Conservation (phyloP, 2,888 invertebrate genomes). For the Orthosia incerta region DNA sequence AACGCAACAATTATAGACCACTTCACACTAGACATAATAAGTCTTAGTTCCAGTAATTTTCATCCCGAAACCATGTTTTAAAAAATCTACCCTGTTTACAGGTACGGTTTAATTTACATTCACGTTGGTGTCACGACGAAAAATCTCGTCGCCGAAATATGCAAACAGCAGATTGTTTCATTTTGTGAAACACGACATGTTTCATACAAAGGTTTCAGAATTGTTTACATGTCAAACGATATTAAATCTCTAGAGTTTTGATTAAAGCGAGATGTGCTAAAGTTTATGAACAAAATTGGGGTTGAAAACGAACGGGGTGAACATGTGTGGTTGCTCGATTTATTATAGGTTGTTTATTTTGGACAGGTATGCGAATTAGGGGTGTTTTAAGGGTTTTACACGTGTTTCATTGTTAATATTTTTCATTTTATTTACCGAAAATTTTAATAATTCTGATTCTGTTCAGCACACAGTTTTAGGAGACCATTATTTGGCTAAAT, state of each 20-base stretch:
- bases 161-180: constrained; percentile 55
- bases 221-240: constrained; percentile 49
- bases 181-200: constrained; percentile 35
- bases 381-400: background rate
- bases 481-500: too few relatives aligned
- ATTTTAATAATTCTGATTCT: background rate
- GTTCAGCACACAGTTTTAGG: background rate
- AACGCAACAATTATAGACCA: background rate
- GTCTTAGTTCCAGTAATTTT: background rate
- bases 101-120: constrained; percentile 43
- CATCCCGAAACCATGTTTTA: background rate
- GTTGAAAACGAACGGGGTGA: constrained; percentile 21
- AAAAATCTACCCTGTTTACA: background rate
- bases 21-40: background rate
- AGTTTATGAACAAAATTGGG: constrained; percentile 20
- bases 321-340: constrained; percentile 16
- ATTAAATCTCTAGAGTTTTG: constrained; percentile 59
- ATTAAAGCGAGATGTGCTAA: constrained; percentile 47
- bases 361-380: background rate
- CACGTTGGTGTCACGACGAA: constrained; percentile 21
- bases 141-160: constrained; percentile 43
- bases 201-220: constrained; percentile 29
- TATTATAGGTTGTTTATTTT: constrained; percentile 23
- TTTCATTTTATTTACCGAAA: too few relatives aligned
- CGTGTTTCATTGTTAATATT: background rate